Percentiles rank a stretch among this genome's conserved stretches.
Conservation (phyloP, 2,797 vertebrate genomes). For the Scolopax rusticola region DNA sequence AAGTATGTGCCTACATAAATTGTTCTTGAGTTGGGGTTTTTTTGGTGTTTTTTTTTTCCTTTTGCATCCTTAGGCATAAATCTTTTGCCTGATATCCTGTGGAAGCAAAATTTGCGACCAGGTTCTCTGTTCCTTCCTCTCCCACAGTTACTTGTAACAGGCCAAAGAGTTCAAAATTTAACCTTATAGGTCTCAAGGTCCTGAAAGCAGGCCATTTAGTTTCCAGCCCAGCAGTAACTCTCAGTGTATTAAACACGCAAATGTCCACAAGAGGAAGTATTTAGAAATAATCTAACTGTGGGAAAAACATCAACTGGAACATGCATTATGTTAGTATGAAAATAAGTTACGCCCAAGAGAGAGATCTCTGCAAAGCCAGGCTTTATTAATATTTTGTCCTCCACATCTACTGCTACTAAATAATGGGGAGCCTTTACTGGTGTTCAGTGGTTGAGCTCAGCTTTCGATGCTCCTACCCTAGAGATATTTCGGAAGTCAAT, state of each 20-base stretch:
- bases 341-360: background rate
- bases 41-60: background rate
- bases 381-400: background rate
- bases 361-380: background rate
- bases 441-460: background rate
- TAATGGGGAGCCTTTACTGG: background rate
- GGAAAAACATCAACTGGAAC: background rate
- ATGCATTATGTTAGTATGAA: background rate
- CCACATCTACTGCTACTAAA: background rate
- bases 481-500: background rate
- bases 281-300: conserved; percentile 4
- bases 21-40: background rate
- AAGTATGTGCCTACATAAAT: background rate
- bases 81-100: conserved; percentile 30
- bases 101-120: conserved; percentile 7
- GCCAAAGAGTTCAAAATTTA: conserved; percentile 15
- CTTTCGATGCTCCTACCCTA: background rate
- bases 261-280: conserved; percentile 1
- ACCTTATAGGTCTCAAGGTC: background rate
- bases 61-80: background rate
- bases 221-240: background rate
- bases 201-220: background rate
- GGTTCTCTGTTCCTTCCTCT: conserved; percentile 36
- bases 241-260: background rate
- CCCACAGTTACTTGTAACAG: background rate